Conservation (phyloP, 2,888 invertebrate species). For the Epinotia ramella region DNA sequence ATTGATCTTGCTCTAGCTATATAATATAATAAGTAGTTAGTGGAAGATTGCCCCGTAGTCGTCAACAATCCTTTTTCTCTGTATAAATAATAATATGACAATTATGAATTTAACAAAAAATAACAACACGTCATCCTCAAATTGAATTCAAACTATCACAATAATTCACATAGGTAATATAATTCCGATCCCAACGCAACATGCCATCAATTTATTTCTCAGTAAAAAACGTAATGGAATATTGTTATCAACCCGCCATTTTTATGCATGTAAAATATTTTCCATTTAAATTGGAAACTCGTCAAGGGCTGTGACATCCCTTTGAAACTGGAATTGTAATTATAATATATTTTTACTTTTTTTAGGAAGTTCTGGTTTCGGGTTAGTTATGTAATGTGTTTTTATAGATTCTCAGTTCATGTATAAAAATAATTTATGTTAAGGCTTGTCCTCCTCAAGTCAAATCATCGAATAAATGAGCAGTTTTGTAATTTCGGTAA, state of each 20-base stretch:
- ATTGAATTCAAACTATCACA: background rate
- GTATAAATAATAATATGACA: too few relatives aligned
- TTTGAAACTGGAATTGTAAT: constrained; percentile 46
- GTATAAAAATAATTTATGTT: too few relatives aligned
- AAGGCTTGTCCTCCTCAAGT: too few relatives aligned
- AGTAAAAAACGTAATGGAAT: constrained; percentile 39
- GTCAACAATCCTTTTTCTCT: too few relatives aligned
- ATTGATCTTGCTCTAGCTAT: too few relatives aligned
- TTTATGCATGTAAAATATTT: constrained; percentile 64
- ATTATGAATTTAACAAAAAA: too few relatives aligned
- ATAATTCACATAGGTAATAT: background rate
- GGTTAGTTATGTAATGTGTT: background rate
- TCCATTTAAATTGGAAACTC: constrained; percentile 68
- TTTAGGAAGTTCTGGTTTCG: constrained; percentile 1
- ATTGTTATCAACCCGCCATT: constrained; percentile 50
- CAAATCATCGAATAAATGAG: too few relatives aligned
- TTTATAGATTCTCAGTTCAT: too few relatives aligned
- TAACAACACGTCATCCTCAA: too few relatives aligned
- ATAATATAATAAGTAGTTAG: too few relatives aligned
- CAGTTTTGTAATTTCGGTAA: too few relatives aligned
- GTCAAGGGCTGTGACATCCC: constrained; percentile 38
- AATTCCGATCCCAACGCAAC: background rate
- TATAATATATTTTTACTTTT: constrained; percentile 40
- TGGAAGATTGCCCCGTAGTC: too few relatives aligned
- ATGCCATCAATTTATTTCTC: constrained; percentile 14